Evolutionary conservation across 2,888 invertebrate genomes (phyloP).

Genomic region (Ferdinandea cuprea): DNA sequence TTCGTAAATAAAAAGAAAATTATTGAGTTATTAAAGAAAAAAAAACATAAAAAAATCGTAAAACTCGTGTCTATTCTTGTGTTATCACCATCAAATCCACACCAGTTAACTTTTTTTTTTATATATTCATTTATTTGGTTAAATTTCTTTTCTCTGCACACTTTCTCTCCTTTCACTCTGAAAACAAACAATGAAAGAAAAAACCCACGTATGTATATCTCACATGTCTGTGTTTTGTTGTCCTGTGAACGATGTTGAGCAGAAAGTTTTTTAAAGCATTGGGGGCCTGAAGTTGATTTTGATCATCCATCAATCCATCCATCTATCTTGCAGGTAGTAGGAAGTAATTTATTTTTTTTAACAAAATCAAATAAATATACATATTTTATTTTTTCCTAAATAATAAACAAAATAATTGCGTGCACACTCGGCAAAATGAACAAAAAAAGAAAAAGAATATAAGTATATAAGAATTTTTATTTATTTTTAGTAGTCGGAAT

Average conservation of each 20-base stretch:
- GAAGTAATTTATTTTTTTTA: conserved; percentile 47
- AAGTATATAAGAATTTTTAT: conserved; percentile 50
- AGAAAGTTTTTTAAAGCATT: conserved; percentile 74
- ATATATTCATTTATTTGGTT: conserved; percentile 29
- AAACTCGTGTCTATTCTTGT: conserved; percentile 70
- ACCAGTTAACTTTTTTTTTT: conserved; percentile 25
- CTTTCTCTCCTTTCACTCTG: conserved; percentile 46
- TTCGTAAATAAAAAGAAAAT: conserved; percentile 71
- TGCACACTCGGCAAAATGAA: conserved; percentile 76
- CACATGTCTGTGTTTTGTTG: conserved; percentile 60
- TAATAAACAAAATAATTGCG: conserved; percentile 64
- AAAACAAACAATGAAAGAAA: conserved; percentile 17
- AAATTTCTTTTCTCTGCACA: conserved; percentile 44
- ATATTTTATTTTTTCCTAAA: conserved; percentile 14
- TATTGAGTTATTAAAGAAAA: conserved; percentile 74
- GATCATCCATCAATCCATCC: conserved; percentile 52
- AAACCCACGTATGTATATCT: conserved; percentile 11
- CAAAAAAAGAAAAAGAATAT: conserved; percentile 52
- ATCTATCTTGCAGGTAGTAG: conserved; percentile 58
- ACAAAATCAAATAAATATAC: too few relatives aligned
- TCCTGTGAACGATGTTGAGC: conserved; percentile 63
- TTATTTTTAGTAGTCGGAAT: conserved; percentile 76
- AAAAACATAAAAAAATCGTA: conserved; percentile 68
- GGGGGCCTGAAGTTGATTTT: conserved; percentile 75
- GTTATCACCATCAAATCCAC: conserved; percentile 59